A percentile compares a stretch with the other conserved stretches of the same genome.
These are phyloP conservation scores for Polyergus mexicanus DNA, from an alignment of 1,140 invertebrate species.

Conservation along the genomic window DNA sequence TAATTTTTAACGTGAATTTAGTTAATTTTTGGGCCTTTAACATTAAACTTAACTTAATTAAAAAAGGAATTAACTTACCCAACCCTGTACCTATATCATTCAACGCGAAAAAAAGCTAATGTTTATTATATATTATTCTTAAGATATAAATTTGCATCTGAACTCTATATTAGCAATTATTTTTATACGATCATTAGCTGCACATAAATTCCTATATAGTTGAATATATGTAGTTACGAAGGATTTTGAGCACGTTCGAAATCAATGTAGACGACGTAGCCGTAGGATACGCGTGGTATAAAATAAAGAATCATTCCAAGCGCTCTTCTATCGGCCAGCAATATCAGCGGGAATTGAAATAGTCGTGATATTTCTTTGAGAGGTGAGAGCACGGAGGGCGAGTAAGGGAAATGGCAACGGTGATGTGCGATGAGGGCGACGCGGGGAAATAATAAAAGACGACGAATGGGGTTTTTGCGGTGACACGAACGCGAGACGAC, in stretches of 20 bases:
- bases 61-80: too few relatives aligned
- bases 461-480: conserved; percentile 73
- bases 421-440: conserved; percentile 46
- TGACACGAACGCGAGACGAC: conserved; percentile 56
- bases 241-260: conserved; percentile 36
- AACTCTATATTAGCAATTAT: background rate
- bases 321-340: conserved; percentile 81
- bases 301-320: conserved; percentile 80
- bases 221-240: conserved; percentile 25
- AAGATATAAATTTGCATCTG: background rate
- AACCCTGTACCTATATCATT: too few relatives aligned
- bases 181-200: background rate
- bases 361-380: conserved; percentile 81
- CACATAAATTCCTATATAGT: background rate
- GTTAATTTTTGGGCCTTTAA: too few relatives aligned
- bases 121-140: background rate
- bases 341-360: conserved; percentile 84
- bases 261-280: conserved; percentile 33
- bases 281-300: conserved; percentile 71
- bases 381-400: conserved; percentile 65
- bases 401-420: conserved; percentile 13
- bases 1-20: too few relatives aligned
- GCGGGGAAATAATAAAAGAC: conserved; percentile 77
- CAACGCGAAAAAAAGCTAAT: too few relatives aligned
- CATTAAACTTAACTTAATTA: too few relatives aligned